Percentiles rank a stretch among this genome's conserved stretches.
Conservation (phyloP, 2,113 vertebrate genomes). For the Perca fluviatilis region DNA sequence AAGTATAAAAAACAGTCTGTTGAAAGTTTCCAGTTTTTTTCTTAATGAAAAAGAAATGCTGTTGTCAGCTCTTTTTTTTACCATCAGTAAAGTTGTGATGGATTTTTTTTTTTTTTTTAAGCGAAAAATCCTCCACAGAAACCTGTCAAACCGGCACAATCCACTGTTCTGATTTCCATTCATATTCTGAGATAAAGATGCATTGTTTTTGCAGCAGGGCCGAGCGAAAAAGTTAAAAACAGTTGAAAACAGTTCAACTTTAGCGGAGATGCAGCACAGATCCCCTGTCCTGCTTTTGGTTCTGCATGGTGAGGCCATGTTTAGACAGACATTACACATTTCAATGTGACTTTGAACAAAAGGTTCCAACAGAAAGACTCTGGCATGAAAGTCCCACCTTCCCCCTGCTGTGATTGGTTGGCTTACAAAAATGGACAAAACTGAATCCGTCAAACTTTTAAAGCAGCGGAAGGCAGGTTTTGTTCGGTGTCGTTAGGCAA, state of each 20-base stretch:
- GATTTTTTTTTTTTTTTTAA: too few species aligned
- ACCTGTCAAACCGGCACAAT: not conserved
- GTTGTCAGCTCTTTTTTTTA: not conserved
- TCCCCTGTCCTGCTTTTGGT: not conserved
- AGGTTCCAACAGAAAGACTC: too few species aligned
- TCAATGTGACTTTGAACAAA: too few species aligned
- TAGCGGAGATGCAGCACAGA: not conserved
- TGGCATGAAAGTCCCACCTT: too few species aligned
- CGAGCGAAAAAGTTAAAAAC: not conserved
- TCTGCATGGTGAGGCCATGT: not conserved
- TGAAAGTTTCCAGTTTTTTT: not conserved
- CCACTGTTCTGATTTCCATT: not conserved
- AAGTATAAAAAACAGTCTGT: not conserved
- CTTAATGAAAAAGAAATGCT: not conserved
- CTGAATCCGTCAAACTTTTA: too few species aligned
- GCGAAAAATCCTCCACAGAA: not conserved
- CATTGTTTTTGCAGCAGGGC: not conserved
- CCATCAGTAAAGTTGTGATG: not conserved
- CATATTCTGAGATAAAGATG: not conserved
- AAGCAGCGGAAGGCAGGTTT: too few species aligned
- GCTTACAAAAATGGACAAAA: too few species aligned
- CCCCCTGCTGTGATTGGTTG: too few species aligned
- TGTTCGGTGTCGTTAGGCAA: too few species aligned
- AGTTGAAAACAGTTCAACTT: not conserved
- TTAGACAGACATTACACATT: too few species aligned